A percentile compares a stretch with the other conserved stretches of the same genome.
Evolutionary conservation across 2,113 vertebrate species (phyloP).

Genomic region (Naja naja): DNA sequence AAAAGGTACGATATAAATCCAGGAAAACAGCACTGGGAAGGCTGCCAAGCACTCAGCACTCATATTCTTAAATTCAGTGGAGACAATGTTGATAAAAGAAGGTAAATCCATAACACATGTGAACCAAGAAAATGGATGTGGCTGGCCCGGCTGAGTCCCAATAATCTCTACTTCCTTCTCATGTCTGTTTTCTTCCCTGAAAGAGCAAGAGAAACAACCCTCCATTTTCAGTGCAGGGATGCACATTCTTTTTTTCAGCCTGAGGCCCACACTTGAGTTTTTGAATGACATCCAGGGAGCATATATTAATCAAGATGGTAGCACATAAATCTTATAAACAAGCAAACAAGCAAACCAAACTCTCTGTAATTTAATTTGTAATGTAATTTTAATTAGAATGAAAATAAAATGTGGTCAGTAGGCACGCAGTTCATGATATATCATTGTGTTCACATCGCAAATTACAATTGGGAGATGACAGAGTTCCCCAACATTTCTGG

Average conservation of each 20-base stretch:
- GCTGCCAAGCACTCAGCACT: rapidly evolving
- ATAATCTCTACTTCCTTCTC: background rate
- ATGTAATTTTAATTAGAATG: background rate
- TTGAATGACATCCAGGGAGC: background rate
- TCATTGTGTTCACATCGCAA: background rate
- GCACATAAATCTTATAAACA: background rate
- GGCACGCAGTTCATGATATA: background rate
- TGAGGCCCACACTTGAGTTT: background rate
- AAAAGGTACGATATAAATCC: conserved; percentile 40
- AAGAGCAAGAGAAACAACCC: background rate
- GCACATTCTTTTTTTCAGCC: background rate
- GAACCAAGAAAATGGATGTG: background rate
- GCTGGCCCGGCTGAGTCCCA: background rate
- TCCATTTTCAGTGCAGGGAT: background rate
- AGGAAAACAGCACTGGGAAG: background rate
- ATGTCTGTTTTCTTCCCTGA: background rate
- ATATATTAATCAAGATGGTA: background rate
- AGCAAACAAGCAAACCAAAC: background rate
- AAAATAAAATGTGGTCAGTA: background rate
- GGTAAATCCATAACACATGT: background rate
- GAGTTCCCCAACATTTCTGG: no score
- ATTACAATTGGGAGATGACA: background rate
- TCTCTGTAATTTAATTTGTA: background rate
- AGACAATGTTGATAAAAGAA: background rate
- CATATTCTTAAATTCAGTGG: background rate